Evolutionary conservation across 2,888 invertebrate genomes (phyloP).

Genomic region (Folsomia candida): DNA sequence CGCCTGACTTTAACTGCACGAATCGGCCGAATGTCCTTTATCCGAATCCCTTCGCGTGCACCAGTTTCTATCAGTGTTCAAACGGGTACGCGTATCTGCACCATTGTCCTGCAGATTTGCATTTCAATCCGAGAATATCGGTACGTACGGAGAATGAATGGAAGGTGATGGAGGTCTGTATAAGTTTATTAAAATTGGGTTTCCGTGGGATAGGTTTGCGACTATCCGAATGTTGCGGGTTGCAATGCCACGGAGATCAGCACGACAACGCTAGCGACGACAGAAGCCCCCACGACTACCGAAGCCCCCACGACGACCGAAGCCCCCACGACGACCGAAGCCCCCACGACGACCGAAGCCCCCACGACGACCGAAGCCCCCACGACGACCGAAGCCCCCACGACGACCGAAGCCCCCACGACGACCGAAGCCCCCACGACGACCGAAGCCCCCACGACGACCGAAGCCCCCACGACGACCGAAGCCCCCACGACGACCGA

Average conservation of each 20-base stretch:
- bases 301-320: no score
- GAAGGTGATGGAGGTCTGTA: not conserved
- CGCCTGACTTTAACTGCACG: conserved; percentile 12
- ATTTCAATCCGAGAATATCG: conserved; percentile 33
- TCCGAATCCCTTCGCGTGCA: conserved; percentile 36
- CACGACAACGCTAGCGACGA: conserved; percentile 11
- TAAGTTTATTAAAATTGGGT: not conserved
- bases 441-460: no score
- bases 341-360: no score
- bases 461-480: no score
- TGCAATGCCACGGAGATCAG: conserved; percentile 20
- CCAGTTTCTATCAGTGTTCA: conserved; percentile 26
- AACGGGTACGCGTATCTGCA: conserved; percentile 19
- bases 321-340: no score
- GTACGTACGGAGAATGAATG: not conserved
- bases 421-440: no score
- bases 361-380: no score
- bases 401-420: no score
- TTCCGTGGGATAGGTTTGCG: conserved; percentile 25
- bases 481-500: no score
- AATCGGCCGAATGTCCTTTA: conserved; percentile 22
- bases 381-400: no score
- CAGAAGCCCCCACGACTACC: conserved; percentile 1
- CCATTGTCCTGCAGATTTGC: conserved; percentile 32
- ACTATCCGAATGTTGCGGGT: conserved; percentile 36